Evolutionary conservation across 2,888 invertebrate genomes (phyloP), one percentile per base, ranked within the genome.

Genomic region (Mesorhabditis sp.): DNA sequence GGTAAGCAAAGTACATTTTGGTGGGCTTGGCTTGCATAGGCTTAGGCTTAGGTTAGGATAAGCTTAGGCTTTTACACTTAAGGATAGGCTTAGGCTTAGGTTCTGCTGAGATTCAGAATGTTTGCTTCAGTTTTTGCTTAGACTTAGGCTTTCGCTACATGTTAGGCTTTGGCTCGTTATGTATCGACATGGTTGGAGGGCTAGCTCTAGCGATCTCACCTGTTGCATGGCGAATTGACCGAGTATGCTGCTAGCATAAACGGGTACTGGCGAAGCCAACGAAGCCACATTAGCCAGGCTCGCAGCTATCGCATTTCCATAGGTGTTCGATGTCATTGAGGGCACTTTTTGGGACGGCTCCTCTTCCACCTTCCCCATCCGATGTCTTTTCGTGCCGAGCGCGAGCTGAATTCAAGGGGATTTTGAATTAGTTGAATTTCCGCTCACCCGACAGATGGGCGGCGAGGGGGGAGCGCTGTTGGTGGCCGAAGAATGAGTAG

Each of bases 361-460:
- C 28, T 28, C 28, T 28, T 28, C 28, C 28, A 50, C 58, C 7
- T 13, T 50, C n/a, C 10, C 58, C 7, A 13, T n/a, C 2, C 58
- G 58, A 50, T n/a, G 58, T 50, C 58, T 50, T 50, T 50, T 50
- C n/a, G 58, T 13, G 58, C 58, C 58, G n/a, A 50, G 58, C n/a
- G n/a, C 7, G 10, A 50, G 10, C 58, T 50, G 58, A 50, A 28
- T 28, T 28, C 28, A 28, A 28, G 28, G 28, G 28, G 28, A 28
- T 28, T 28, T 28, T 28, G 28, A 28, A 28, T 28, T 1, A 28
- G 28, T 28, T 28, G 28, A 28, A 28, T 28, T 28, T 28, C 28
- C 28, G 28, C 28, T 50, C n/a, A 50, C 58, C 58, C 2, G 58
- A 13, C 10, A 13, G n/a, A n/a, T 50, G 7, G 58, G 58, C n/a